Evolutionary conservation across 2,888 invertebrate species (phyloP), one percentile per base, ranked within the genome.

Genomic region (Eupithecia pulchellata): DNA sequence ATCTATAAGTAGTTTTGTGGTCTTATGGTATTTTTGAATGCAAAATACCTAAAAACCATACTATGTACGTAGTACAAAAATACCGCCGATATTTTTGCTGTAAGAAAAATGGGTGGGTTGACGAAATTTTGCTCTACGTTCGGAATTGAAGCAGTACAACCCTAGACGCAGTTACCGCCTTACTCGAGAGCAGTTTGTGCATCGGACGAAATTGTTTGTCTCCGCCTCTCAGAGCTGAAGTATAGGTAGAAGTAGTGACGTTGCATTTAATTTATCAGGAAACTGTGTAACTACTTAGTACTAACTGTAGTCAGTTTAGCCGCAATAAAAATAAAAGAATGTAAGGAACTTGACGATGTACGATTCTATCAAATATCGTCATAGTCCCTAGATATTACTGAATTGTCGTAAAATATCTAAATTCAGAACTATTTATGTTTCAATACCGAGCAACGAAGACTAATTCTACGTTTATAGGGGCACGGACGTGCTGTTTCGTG

Each of bases 151-250:
- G 27, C 27, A 13, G 29, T n/a, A 60, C 39, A 65, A 29, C 68
- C 34, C 68, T 68, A 68, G 47, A 1, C 20, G 29, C 8, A 62
- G 55, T 52, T 25, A 52, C 52, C 13, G 25, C 52, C 52, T 52
- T 52, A 13, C 47, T 82, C 82, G 80, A 87, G 88, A 79, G 81
- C 80, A 83, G 84, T 80, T n/a, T 84, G 81, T 81, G 81, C 82
- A 81, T 78, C 85, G 82, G 83, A 81, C 82, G 82, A 87, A 87
- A 88, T 87, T 90, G 65, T 67, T 70, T 64, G 85, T 87, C 87
- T 84, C 80, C 78, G 79, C 77, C 79, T 85, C 69, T 64, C 61
- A 39, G 63, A 58, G 55, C 66, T 69, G 58, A 55, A 73, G 52
- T 52, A 6, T 14, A 79, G 83, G 4, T 57, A 86, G 86, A 6